Conservation (phyloP, 2,888 invertebrate species). For the Drosophila falleni region DNA sequence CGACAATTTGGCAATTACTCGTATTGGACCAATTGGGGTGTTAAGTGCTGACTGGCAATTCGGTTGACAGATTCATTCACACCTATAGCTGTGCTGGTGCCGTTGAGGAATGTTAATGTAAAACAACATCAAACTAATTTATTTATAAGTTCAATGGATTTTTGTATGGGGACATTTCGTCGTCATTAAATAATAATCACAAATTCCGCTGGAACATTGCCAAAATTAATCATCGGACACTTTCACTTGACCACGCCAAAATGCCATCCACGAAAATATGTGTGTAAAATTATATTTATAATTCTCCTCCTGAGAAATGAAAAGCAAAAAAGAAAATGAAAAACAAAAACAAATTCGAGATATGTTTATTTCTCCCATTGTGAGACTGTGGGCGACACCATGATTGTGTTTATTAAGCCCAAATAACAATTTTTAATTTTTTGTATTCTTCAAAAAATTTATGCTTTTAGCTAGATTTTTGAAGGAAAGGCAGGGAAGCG, state of each 20-base stretch:
- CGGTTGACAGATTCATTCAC: conserved; percentile 51
- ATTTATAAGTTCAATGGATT: conserved; percentile 61
- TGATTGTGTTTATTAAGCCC: conserved; percentile 45
- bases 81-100: conserved; percentile 9
- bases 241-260: conserved; percentile 81
- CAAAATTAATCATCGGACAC: conserved; percentile 84
- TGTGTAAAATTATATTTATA: conserved; percentile 24
- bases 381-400: conserved; percentile 48
- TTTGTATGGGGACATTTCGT: conserved; percentile 70
- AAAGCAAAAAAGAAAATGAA: conserved; percentile 4
- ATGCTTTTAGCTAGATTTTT: conserved; percentile 25
- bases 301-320: conserved; percentile 56
- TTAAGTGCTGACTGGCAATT: conserved; percentile 37
- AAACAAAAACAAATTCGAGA: conserved; percentile 1
- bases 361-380: conserved; percentile 48
- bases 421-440: conserved; percentile 49
- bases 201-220: conserved; percentile 81
- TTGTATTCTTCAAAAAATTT: conserved; percentile 51
- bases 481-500: background rate
- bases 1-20: conserved; percentile 17
- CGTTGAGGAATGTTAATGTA: conserved; percentile 73
- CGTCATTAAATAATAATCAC: conserved; percentile 79
- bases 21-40: conserved; percentile 4
- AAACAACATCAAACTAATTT: conserved; percentile 55
- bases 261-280: conserved; percentile 24